Percentiles rank a stretch among this genome's conserved stretches.
phyloP scores from a whole-genome alignment of 2,888 invertebrate genomes.

The Lucinisca nassula region DNA sequence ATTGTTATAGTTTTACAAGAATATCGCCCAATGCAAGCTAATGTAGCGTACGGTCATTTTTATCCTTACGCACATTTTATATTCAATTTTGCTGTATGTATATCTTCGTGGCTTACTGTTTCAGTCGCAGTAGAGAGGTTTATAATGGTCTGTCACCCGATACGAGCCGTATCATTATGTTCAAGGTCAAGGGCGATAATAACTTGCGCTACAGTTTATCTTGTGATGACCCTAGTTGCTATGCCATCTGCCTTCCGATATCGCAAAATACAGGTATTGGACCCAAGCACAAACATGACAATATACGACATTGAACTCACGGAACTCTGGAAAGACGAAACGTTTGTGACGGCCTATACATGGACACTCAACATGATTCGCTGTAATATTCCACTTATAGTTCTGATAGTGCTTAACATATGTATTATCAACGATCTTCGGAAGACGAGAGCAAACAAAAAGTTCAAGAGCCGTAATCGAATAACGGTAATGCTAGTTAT shows the following conservation, averaged over 20 bases:
- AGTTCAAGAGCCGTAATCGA: slow-evolving; percentile 69
- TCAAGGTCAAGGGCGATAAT: slow-evolving; percentile 79
- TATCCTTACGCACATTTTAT: slow-evolving; percentile 86
- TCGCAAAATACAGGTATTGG: slow-evolving; percentile 57
- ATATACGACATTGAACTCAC: slow-evolving; percentile 67
- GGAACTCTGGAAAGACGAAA: slow-evolving; percentile 70
- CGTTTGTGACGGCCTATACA: slow-evolving; percentile 72
- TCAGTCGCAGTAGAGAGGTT: slow-evolving; percentile 85
- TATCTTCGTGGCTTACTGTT: slow-evolving; percentile 85
- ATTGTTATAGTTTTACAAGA: slow-evolving; percentile 78
- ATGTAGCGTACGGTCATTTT: slow-evolving; percentile 75
- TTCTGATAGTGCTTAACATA: slow-evolving; percentile 77
- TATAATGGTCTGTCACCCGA: slow-evolving; percentile 85
- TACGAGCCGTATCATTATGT: slow-evolving; percentile 77
- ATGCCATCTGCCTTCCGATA: slow-evolving; percentile 80
- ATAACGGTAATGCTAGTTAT: slow-evolving; percentile 85
- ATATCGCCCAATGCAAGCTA: slow-evolving; percentile 68
- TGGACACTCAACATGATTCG: slow-evolving; percentile 79
- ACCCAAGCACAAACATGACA: slow-evolving; percentile 54
- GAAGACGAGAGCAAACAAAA: slow-evolving; percentile 69
- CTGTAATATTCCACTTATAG: slow-evolving; percentile 79
- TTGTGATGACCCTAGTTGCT: slow-evolving; percentile 76
- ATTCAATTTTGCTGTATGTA: slow-evolving; percentile 83
- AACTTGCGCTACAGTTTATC: slow-evolving; percentile 69
- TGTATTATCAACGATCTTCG: slow-evolving; percentile 78